Percentiles rank a stretch among this genome's conserved stretches.
phyloP scores from a whole-genome alignment of 2,113 vertebrate genomes.

The Bagarius yarrelli region DNA sequence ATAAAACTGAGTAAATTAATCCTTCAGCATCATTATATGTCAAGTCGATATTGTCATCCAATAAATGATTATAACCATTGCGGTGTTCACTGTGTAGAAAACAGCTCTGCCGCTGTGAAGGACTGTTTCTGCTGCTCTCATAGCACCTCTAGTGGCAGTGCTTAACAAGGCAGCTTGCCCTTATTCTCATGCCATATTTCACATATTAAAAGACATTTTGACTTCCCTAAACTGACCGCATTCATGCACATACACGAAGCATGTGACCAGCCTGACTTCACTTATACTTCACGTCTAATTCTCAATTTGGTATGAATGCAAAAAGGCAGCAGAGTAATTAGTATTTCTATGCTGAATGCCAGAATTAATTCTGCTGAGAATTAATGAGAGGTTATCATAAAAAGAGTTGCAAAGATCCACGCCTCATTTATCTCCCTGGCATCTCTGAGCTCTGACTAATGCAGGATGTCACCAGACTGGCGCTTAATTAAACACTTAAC shows the following conservation, averaged over 20 bases:
- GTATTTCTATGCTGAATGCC: constrained; percentile 37
- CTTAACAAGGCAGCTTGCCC: background rate
- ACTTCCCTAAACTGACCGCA: background rate
- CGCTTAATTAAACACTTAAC: constrained; percentile 51
- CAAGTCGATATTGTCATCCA: background rate
- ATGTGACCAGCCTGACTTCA: background rate
- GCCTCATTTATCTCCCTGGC: constrained; percentile 52
- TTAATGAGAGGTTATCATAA: constrained; percentile 56
- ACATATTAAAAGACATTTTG: background rate
- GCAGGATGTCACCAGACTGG: constrained; percentile 45
- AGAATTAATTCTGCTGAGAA: constrained; percentile 44
- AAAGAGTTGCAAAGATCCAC: constrained; percentile 56
- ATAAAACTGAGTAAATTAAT: background rate
- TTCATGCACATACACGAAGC: background rate
- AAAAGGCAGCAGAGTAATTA: constrained; percentile 42
- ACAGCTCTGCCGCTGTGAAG: background rate
- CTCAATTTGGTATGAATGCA: constrained; percentile 27
- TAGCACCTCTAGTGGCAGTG: constrained; percentile 3
- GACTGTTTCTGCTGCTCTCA: no score
- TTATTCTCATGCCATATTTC: background rate
- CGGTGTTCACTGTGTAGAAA: no score
- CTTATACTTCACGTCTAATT: background rate
- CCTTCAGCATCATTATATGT: background rate
- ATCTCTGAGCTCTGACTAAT: constrained; percentile 53
- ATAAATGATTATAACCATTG: background rate